Evolutionary conservation across 1,140 invertebrate species (phyloP).

Genomic region (Brachionus asplanchnoidis): DNA sequence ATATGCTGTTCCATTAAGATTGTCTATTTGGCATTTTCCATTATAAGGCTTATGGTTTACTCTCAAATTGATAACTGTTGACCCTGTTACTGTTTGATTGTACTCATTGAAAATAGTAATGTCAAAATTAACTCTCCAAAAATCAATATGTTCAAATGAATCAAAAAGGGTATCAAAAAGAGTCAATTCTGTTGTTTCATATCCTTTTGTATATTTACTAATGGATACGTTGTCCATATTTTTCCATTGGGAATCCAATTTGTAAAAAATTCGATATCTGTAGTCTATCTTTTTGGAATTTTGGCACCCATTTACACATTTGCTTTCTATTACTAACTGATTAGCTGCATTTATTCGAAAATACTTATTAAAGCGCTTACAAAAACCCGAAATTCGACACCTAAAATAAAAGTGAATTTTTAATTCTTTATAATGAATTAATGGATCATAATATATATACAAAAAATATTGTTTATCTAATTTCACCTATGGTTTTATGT

Average conservation of each 20-base stretch:
- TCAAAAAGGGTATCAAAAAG: neutral
- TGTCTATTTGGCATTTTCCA: neutral
- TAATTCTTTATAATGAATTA: neutral
- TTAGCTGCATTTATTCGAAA: neutral
- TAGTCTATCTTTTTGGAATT: neutral
- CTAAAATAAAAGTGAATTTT: neutral
- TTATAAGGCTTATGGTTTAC: neutral
- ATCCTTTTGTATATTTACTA: neutral
- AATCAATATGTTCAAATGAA: neutral
- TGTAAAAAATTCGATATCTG: neutral
- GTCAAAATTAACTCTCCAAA: conserved; percentile 1
- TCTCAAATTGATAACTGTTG: neutral
- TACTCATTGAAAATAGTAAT: neutral
- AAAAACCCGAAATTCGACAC: neutral
- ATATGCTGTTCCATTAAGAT: neutral
- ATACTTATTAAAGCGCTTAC: neutral
- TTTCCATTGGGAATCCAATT: neutral
- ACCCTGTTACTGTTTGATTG: neutral
- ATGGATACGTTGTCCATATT: neutral
- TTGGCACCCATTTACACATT: neutral
- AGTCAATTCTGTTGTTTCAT: neutral
- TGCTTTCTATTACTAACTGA: neutral
- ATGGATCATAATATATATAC: no score
- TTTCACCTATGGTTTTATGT: no score
- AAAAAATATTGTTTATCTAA: no score